Conservation (phyloP, 2,797 vertebrate species). For the Neosilurus hyrtlii region DNA sequence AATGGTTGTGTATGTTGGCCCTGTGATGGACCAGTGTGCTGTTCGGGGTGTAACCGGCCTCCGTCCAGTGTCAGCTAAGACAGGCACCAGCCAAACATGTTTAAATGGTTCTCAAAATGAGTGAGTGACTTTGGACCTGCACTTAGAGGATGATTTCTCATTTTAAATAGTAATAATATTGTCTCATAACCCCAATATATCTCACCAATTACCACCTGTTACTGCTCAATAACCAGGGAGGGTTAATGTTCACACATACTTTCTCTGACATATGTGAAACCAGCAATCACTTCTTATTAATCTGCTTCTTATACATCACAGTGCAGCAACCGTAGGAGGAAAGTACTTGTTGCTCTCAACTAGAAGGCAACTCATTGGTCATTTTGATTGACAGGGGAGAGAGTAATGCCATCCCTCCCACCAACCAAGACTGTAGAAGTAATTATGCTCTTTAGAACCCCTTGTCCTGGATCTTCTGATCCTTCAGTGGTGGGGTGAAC, state of each 20-base stretch:
- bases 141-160: neutral
- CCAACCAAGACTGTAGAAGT: neutral
- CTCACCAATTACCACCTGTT: neutral
- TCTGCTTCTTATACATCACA: neutral
- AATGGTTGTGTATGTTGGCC: too few species aligned
- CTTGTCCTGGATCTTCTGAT: neutral
- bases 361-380: neutral
- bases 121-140: neutral
- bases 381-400: neutral
- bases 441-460: neutral
- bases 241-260: neutral
- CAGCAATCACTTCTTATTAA: neutral
- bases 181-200: neutral
- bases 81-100: too few species aligned
- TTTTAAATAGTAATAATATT: neutral
- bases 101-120: too few species aligned
- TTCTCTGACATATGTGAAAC: neutral
- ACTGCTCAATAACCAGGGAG: neutral
- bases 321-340: neutral
- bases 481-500: neutral
- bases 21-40: too few species aligned
- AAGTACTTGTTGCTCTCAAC: neutral
- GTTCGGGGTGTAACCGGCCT: too few species aligned
- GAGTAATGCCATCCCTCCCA: neutral
- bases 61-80: too few species aligned